Evolutionary conservation across 2,113 vertebrate genomes (phyloP), one percentile per base, ranked within the genome.

Genomic region (Hippolais icterina): DNA sequence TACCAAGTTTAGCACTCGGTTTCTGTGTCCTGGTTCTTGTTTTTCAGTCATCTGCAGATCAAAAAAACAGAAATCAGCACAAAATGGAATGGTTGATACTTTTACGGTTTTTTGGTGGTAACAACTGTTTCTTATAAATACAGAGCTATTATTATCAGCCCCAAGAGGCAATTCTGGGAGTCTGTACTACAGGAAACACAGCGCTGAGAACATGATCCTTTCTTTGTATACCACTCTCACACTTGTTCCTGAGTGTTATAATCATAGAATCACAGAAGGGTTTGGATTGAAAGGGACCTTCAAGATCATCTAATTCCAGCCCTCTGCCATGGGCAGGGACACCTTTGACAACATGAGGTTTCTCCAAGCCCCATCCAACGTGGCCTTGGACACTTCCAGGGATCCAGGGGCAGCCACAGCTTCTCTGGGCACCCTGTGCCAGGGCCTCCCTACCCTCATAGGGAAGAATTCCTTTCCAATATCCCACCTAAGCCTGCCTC

Each of bases 21-120:
- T 89, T 89, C 69, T 49, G 1, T 10, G 44, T 59, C 29, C 57
- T 63, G 4, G 10, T 84, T 95, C 84, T 82, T 84, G 39, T 66
- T 96, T 81, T 89, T 39, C 37, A 42, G 60, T 63, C 35, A 84
- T 29, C 29, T 7, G 0, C 47, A 92, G 68, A 66, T 29, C 56
- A 41, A 60, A 89, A 70, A 75, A 35, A 60, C 65, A 82, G 47
- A 89, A 89, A 71, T 87, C 92, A 84, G 92, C 92, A 97, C 27
- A 84, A 93, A 95, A 89, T 27, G 27, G 17, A 70, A 15, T 3
- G 20, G 16, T 28, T 69, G 64, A 63, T 42, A 21, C 23, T 83
- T 33, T 2, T n/a, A 15, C 9, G 10, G 2, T n/a, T 39, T 83
- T 75, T 72, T 72, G 0, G 61, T 56, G 61, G 53, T 68, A 74